Conservation (phyloP, 1,140 invertebrate genomes). For the Proctacanthus coquilletti region DNA sequence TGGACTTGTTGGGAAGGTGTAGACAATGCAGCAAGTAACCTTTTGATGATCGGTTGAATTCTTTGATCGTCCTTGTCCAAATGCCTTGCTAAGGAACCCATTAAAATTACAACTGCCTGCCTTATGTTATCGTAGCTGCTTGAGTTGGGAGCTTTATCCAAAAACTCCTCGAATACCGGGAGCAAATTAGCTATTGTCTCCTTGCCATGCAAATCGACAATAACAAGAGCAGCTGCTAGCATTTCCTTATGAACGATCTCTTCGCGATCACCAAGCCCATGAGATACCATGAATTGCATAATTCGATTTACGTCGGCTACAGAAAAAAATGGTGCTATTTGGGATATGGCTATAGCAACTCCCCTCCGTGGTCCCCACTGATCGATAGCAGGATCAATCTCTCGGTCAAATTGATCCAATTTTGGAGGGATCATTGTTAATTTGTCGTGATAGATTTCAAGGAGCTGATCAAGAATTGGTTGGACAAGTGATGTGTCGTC, state of each 20-base stretch:
- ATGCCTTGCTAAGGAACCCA: slow-evolving; percentile 91
- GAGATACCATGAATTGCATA: slow-evolving; percentile 72
- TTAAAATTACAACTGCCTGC: slow-evolving; percentile 90
- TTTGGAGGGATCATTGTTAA: slow-evolving; percentile 66
- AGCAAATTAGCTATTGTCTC: slow-evolving; percentile 56
- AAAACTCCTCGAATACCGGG: slow-evolving; percentile 79
- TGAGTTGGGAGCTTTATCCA: slow-evolving; percentile 78
- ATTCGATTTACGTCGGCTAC: slow-evolving; percentile 52
- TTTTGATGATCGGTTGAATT: slow-evolving; percentile 81
- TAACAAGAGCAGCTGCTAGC: slow-evolving; percentile 80
- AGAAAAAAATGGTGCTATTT: slow-evolving; percentile 44
- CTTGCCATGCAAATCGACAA: slow-evolving; percentile 86
- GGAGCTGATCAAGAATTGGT: slow-evolving; percentile 43
- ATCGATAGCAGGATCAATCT: slow-evolving; percentile 64
- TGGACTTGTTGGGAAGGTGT: slow-evolving; percentile 97
- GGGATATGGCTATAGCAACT: slow-evolving; percentile 62
- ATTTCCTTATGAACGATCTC: slow-evolving; percentile 73
- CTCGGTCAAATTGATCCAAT: slow-evolving; percentile 81
- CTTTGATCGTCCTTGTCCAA: slow-evolving; percentile 77
- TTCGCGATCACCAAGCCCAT: slow-evolving; percentile 73
- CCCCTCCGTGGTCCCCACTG: slow-evolving; percentile 78
- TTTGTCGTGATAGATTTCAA: slow-evolving; percentile 64
- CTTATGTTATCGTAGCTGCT: slow-evolving; percentile 84
- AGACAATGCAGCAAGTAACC: slow-evolving; percentile 79
- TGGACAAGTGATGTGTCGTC: slow-evolving; percentile 37